Base-by-base conservation (phyloP, 2,113 vertebrate genomes). In the Ranitomeya variabilis region DNA sequence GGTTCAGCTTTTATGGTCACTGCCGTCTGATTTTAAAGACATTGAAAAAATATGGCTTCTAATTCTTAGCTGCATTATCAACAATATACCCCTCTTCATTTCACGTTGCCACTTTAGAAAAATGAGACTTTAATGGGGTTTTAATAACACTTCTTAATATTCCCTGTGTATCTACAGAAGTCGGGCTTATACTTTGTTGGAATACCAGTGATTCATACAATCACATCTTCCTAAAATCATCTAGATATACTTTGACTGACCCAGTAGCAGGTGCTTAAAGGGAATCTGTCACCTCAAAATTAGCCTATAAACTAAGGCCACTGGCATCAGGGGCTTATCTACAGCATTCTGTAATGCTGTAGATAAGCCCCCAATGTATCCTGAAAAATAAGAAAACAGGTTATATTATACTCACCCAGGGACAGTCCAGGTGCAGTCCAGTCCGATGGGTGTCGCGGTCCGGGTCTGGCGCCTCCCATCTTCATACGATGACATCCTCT, bases 21-120 rank as follows among this genome's bases (percentile, higher is more conserved):
- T 26, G 57, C 15, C 59, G 45, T 66, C 76, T 54, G 19, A 79
- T 79, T 21, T 79, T 31, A 79, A 23, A 86, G 85, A 78, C 74
- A 79, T 66, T 86, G 85, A 74, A 79, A 45, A 86, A 62, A 86
- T 86, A 23, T 64, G 7, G 37, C 85, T 54, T 86, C n/a, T 62
- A 64, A 79, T 62, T 69, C 67, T 23, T 77, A 59, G 37, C 77
- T 57, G 67, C 71, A 86, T 23, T 77, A 31, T 64, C 19, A 21
- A 84, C 37, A 54, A 71, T 84, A 69, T 84, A 84, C 67, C 11
- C 12, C 4, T 26, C 64, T 45, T 55, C 67, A 54, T 71, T 21
- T 84, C 64, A 83, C 45, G 18, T 71, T 71, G 82, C 64, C 45
- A 26, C 66, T 84, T 26, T 83, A 16, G 62, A 83, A 83, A 83